Base-by-base conservation (phyloP, 2,888 invertebrate species). In the Steinernema carpocapsae region DNA sequence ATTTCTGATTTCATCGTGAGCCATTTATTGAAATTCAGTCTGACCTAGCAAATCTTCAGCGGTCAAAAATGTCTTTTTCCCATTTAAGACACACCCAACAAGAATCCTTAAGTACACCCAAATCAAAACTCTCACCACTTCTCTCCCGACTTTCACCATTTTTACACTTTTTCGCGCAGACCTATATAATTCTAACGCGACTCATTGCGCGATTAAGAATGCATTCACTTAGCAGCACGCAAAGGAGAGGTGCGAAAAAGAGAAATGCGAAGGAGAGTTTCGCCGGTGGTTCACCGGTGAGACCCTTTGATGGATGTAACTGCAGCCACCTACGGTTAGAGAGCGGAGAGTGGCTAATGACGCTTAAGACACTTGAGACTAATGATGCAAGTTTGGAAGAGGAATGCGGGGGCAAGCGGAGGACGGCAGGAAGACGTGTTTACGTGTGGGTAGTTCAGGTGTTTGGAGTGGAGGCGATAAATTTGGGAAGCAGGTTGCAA, bases 331-430 rank as follows among this genome's bases (percentile, higher is more conserved):
- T n/a, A 6, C n/a, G 17, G 4, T 17, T 10, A 4, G n/a, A 48
- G 48, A 17, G 7, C 4, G n/a, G 6, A 48, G 19, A 48, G 48
- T 6, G n/a, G 48, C 48, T 48, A 48, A 48, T 48, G n/a, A 48
- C 48, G 48, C 48, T 48, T 48, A n/a, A n/a, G n/a, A n/a, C n/a
- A n/a, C 48, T 6, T 10, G 48, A 48, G 48, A 48, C 48, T 48
- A 48, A 48, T 48, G 4, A 48, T 4, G 17, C 6, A 17, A 48
- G n/a, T 10, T 6, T 6, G 48, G n/a, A 48, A 48, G 48, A 17
- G 19, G n/a, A n/a, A n/a, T n/a, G n/a, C n/a, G n/a, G n/a, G 48
- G 48, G 7, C 6, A 19, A 43, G 48, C n/a, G 48, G 19, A 48
- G n/a, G 48, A 48, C 48, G n/a, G n/a, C n/a, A n/a, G n/a, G n/a